Base-by-base conservation (phyloP, 2,113 vertebrate species). In the Hymenochirus boettgeri region DNA sequence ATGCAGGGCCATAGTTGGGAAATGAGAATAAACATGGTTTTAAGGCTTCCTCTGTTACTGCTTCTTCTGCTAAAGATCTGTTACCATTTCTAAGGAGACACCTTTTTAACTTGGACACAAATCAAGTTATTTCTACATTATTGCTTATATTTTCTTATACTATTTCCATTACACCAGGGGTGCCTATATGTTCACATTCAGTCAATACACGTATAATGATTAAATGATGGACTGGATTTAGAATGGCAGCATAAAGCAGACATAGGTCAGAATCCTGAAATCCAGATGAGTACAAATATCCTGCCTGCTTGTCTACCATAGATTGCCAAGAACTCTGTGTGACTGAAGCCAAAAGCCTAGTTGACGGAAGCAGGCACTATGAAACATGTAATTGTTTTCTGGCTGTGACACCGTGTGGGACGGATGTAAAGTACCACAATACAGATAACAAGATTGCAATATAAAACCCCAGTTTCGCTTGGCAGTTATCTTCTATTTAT, bases 241-340 rank as follows among this genome's bases (percentile, higher is more conserved):
- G 46, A 12, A 21, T 48, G 46, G 13, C 46, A 23, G 46, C 46
- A 23, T 7, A 48, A 21, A 48, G 7, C 10, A 21, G 19, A 37
- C 22, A 58, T 37, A 50, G 45, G 22, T 7, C 29, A 39, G 47
- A 52, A 25, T 4, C 22, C 25, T 19, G 46, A 35, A 52, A 25
- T 4, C 22, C 25, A 15, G 46, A 46, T 39, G 24, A 67, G 23
- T 67, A 31, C 12, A 52, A 59, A 59, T 37, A 50, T 33, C 37
- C 31, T 52, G 64, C 64, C 33, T 24, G 27, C 50, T 59, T 67
- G 56, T 67, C 59, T 67, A 59, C 50, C 29, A 26, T 4, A 19
- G 29, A 19, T 51, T 67, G 64, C 64, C 64, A 67, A 67, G 64
- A 47, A 67, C 64, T 59, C 57, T 56, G 52, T 51, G 57, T 67